These are phyloP conservation scores for Patella depressa DNA, from an alignment of 2,888 invertebrate species.

Conservation along the genomic window DNA sequence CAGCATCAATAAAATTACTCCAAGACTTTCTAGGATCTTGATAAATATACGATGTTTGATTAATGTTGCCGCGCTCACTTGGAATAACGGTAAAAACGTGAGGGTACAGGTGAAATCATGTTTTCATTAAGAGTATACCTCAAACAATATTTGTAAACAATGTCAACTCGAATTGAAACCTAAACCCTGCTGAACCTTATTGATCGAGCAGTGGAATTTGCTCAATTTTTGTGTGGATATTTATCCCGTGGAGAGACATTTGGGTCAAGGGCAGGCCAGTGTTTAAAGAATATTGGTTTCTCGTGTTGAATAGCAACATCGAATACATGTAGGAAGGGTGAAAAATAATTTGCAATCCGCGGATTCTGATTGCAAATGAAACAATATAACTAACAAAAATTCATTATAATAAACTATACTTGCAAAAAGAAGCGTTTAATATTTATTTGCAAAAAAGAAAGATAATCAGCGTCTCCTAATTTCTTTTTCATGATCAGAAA, in stretches of 20 bases:
- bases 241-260: background rate
- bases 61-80: background rate
- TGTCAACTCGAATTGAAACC: background rate
- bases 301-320: too few species aligned
- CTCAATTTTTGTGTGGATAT: background rate
- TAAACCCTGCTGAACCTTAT: background rate
- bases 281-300: background rate
- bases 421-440: background rate
- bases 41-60: too few species aligned
- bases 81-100: background rate
- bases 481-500: too few species aligned
- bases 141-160: slow-evolving; percentile 5
- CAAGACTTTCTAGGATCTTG: too few species aligned
- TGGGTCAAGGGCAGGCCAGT: slow-evolving; percentile 7
- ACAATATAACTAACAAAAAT: background rate
- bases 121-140: background rate
- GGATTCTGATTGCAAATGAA: background rate
- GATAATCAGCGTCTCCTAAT: too few species aligned
- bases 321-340: too few species aligned
- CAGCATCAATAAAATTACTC: too few species aligned
- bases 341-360: background rate
- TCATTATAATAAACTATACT: background rate
- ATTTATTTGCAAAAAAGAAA: background rate
- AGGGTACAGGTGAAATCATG: background rate
- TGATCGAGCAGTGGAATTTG: background rate